Evolutionary conservation across 2,797 vertebrate genomes (phyloP).

Genomic region (Xerus rutilus): DNA sequence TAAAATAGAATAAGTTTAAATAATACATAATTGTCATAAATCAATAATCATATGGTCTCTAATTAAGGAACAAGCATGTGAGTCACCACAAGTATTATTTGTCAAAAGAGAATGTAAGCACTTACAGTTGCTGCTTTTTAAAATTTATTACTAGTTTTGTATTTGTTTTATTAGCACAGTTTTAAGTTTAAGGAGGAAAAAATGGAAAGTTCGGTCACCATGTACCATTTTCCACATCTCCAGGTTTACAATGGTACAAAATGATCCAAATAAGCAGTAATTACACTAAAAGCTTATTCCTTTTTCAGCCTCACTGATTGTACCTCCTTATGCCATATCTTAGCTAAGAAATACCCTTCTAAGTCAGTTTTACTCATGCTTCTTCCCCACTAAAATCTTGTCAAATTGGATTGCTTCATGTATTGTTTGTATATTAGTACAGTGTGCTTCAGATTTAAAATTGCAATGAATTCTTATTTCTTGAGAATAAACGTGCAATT

Average conservation of each 20-base stretch:
- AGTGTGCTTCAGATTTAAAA: not conserved
- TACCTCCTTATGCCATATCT: not conserved
- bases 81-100: not conserved
- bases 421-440: not conserved
- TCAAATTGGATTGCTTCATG: not conserved
- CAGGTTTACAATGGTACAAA: not conserved
- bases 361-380: not conserved
- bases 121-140: not conserved
- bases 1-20: not conserved
- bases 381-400: not conserved
- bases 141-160: not conserved
- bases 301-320: not conserved
- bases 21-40: not conserved
- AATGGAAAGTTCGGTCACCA: not conserved
- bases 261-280: not conserved
- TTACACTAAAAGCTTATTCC: not conserved
- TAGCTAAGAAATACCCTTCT: not conserved
- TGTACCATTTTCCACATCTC: rapidly evolving
- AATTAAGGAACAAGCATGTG: not conserved
- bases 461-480: not conserved
- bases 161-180: not conserved
- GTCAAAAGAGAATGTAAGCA: not conserved
- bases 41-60: not conserved
- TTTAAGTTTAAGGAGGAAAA: not conserved
- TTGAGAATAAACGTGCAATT: not conserved